Percentiles rank a stretch among this genome's conserved stretches.
phyloP scores from a whole-genome alignment of 2,888 invertebrate genomes.

The Scaptomyza flava region DNA sequence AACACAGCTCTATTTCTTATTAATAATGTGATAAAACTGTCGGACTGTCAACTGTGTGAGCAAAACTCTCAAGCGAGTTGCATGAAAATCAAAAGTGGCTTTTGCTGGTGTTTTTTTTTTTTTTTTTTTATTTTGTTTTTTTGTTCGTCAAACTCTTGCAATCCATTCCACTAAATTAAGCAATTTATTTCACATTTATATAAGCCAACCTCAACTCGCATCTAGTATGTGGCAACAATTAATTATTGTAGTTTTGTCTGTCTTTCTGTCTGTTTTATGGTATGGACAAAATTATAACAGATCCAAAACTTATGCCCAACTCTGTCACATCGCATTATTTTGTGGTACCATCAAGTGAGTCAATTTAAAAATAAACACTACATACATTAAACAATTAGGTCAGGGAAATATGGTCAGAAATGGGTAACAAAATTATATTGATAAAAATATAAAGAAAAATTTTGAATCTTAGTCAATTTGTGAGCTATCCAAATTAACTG shows the following conservation, averaged over 20 bases:
- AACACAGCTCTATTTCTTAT: constrained; percentile 72
- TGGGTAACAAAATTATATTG: constrained; percentile 3
- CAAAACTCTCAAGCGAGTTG: constrained; percentile 35
- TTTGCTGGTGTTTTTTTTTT: constrained; percentile 18
- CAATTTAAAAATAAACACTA: constrained; percentile 25
- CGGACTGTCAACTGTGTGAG: constrained; percentile 64
- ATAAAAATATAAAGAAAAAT: constrained; percentile 24
- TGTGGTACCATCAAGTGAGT: constrained; percentile 43
- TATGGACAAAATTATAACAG: constrained; percentile 49
- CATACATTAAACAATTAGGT: neutral
- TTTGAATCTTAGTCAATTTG: constrained; percentile 32
- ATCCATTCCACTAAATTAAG: constrained; percentile 80
- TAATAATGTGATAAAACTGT: constrained; percentile 78
- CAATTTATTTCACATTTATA: constrained; percentile 77
- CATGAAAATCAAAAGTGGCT: constrained; percentile 54
- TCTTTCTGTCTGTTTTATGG: neutral
- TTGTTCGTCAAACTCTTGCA: constrained; percentile 59
- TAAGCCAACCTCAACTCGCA: constrained; percentile 60
- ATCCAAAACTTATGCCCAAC: constrained; percentile 48
- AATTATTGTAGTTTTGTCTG: constrained; percentile 59
- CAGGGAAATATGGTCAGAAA: constrained; percentile 22
- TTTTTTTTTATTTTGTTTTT: neutral
- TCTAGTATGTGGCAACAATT: constrained; percentile 54
- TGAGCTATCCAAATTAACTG: constrained; percentile 40
- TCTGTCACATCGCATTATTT: constrained; percentile 68